Conservation (phyloP, 2,797 vertebrate species). For the Spinibarbus caldwelli region DNA sequence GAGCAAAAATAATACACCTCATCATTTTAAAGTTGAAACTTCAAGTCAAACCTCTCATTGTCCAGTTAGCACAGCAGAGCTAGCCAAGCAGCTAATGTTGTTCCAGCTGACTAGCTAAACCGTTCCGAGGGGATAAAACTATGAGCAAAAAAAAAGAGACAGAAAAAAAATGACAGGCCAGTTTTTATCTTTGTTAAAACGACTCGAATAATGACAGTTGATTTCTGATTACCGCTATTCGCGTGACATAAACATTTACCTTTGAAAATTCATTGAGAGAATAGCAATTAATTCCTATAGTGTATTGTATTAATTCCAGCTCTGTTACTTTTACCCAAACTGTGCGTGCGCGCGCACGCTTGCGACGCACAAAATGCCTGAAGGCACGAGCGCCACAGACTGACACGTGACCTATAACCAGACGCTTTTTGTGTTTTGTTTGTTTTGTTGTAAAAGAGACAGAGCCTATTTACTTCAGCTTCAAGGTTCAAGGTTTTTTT, state of each 20-base stretch:
- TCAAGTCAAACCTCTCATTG: slow-evolving; percentile 17
- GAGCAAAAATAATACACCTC: neutral
- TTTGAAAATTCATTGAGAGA: slow-evolving; percentile 62
- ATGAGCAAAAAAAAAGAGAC: slow-evolving; percentile 2
- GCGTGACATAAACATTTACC: slow-evolving; percentile 60
- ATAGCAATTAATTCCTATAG: slow-evolving; percentile 57
- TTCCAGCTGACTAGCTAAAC: slow-evolving; percentile 54
- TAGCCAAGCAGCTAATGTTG: slow-evolving; percentile 40
- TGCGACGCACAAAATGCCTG: slow-evolving; percentile 50
- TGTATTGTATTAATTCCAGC: slow-evolving; percentile 65
- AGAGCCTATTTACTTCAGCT: neutral
- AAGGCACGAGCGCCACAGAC: slow-evolving; percentile 14
- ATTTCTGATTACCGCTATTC: slow-evolving; percentile 10
- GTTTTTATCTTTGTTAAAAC: slow-evolving; percentile 31
- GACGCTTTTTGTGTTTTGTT: neutral
- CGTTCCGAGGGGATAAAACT: slow-evolving; percentile 48
- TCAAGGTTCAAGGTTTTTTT: too few relatives aligned
- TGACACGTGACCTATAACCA: slow-evolving; percentile 8
- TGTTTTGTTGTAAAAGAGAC: slow-evolving; percentile 6
- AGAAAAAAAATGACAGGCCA: slow-evolving; percentile 55
- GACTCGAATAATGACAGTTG: slow-evolving; percentile 3
- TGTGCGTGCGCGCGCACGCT: slow-evolving; percentile 52
- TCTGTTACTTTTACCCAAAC: slow-evolving; percentile 64
- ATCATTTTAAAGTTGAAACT: neutral
- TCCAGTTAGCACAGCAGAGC: slow-evolving; percentile 24